phyloP scores from a whole-genome alignment of 2,888 invertebrate genomes.

The Andrena haemorrhoa region DNA sequence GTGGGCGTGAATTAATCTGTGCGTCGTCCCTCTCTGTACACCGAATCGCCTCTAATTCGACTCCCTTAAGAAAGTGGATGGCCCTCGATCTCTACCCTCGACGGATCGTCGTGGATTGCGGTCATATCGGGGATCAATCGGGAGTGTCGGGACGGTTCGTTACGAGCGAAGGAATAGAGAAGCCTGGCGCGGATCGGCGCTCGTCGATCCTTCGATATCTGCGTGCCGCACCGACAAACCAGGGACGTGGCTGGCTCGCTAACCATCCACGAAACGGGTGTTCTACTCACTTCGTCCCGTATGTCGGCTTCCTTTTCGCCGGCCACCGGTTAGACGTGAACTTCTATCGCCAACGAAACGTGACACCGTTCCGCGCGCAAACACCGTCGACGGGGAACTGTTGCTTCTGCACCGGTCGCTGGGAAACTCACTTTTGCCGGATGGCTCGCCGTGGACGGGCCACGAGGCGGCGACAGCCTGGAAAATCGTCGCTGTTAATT shows the following conservation, averaged over 20 bases:
- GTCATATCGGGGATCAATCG: neutral
- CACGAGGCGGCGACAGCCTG: neutral
- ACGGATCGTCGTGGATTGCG: neutral
- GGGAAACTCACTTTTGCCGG: conserved; percentile 37
- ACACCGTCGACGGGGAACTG: conserved; percentile 23
- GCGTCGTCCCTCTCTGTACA: conserved; percentile 17
- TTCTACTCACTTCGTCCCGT: conserved; percentile 52
- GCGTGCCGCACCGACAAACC: neutral
- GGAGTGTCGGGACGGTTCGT: neutral
- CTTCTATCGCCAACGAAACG: conserved; percentile 36
- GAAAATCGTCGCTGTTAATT: conserved; percentile 45
- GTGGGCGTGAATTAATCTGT: conserved; percentile 40
- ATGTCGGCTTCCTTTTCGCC: conserved; percentile 11
- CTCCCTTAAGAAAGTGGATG: conserved; percentile 20
- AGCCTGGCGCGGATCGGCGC: no score
- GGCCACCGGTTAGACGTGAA: conserved; percentile 18
- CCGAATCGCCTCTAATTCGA: conserved; percentile 46
- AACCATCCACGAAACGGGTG: neutral
- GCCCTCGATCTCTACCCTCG: neutral
- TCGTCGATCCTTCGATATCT: neutral
- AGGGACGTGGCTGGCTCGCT: neutral
- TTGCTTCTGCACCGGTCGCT: conserved; percentile 8
- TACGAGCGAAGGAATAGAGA: neutral
- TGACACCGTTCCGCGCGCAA: conserved; percentile 42
- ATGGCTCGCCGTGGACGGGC: neutral